Evolutionary conservation across 2,888 invertebrate genomes (phyloP).

Genomic region (Leptinotarsa rubiginosa): DNA sequence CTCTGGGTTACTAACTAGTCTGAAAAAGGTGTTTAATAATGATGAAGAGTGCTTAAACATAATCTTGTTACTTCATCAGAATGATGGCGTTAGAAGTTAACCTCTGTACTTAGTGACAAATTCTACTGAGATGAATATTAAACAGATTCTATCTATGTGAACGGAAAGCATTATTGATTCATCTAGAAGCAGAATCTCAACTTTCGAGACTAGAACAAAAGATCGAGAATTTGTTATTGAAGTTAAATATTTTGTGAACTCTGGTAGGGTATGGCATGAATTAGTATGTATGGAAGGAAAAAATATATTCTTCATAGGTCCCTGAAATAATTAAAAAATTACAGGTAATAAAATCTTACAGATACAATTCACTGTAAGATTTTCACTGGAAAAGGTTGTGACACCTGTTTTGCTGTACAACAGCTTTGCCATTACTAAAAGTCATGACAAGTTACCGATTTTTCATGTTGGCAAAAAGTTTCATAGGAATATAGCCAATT

Average conservation of each 20-base stretch:
- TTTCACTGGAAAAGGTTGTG: too few species aligned
- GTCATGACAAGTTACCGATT: too few species aligned
- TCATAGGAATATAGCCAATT: too few species aligned
- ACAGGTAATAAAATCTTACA: too few species aligned
- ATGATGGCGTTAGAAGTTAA: slow-evolving; percentile 11
- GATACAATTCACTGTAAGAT: too few species aligned
- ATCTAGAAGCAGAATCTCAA: background rate
- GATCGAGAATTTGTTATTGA: background rate
- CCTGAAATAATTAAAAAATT: too few species aligned
- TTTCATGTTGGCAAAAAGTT: too few species aligned
- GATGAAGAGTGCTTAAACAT: background rate
- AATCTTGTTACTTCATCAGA: background rate
- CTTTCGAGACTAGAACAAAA: background rate
- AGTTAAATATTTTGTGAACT: background rate
- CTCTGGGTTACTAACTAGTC: slow-evolving; percentile 3
- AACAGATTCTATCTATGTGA: background rate
- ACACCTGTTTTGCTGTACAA: too few species aligned
- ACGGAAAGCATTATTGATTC: slow-evolving; percentile 3
- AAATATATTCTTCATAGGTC: too few species aligned
- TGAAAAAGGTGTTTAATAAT: background rate
- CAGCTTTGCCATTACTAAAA: too few species aligned
- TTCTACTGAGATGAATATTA: background rate
- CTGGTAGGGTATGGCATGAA: background rate
- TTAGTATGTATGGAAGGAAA: background rate
- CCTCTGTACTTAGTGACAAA: background rate